Evolutionary conservation across 2,113 vertebrate genomes (phyloP), one percentile per base, ranked within the genome.

Genomic region (Barnardius zonarius): DNA sequence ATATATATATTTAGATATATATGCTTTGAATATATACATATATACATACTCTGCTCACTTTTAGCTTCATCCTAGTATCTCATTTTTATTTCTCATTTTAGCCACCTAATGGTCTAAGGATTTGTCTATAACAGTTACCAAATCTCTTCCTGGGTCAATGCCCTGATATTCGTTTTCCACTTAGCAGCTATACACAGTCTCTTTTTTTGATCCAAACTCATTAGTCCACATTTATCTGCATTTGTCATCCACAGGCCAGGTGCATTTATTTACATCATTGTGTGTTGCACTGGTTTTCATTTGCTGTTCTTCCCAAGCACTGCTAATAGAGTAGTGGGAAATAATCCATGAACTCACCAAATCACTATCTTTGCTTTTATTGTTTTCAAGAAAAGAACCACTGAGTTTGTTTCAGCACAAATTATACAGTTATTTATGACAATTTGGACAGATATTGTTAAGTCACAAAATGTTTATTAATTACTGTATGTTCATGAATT

Each of bases 1-100:
- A 59, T 35, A 35, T n/a, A 22, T 13, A 59, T n/a, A 59, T n/a
- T 59, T n/a, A 22, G 20, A n/a, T 59, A n/a, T 59, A 59, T n/a
- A n/a, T n/a, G 13, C 33, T 59, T 59, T 59, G 33, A 59, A 24
- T 15, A 59, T 59, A 59, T n/a, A 33, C n/a, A 57, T 59, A 24
- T 24, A 59, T 10, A 52, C 51, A 52, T 52, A 28, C 57, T 35
- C 57, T 59, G 28, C 13, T 19, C 28, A 30, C 39, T 86, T 96
- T 80, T 74, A 92, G 13, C 43, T 88, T 92, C 25, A 57, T 83
- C 59, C 19, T 20, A 72, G 17, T 35, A 61, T 91, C 22, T 87
- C 14, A 68, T 83, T 93, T 84, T 25, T 70, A 55, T 83, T 90
- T 93, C 75, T 85, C 55, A 31, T 19, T 91, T 93, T 94, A 96